These are phyloP conservation scores for Xiphorhynchus elegans DNA, from an alignment of 2,113 vertebrate species.

Conservation along the genomic window DNA sequence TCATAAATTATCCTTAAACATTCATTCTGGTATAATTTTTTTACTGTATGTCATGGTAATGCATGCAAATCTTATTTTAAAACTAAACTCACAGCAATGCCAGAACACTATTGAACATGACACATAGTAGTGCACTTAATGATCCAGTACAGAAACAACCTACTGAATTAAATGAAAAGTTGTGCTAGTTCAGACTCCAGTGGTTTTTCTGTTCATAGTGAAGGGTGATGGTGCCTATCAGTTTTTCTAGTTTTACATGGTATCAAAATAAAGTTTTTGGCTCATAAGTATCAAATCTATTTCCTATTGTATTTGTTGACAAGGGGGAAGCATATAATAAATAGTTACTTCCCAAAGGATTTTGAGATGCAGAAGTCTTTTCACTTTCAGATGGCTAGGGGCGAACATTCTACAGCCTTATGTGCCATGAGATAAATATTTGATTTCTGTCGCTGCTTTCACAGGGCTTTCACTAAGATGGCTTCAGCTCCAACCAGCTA, in stretches of 20 bases:
- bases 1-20: not conserved
- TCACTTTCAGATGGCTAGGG: not conserved
- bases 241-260: not conserved
- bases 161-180: not conserved
- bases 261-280: not conserved
- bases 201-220: not conserved
- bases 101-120: not conserved
- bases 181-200: not conserved
- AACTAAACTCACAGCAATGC: not conserved
- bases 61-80: not conserved
- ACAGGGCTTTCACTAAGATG: constrained; percentile 96
- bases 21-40: not conserved
- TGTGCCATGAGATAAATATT: not conserved
- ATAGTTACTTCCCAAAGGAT: not conserved
- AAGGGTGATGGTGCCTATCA: not conserved
- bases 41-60: not conserved
- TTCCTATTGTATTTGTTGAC: not conserved
- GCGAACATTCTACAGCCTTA: not conserved
- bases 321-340: not conserved
- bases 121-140: not conserved
- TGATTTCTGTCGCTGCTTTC: constrained; percentile 35
- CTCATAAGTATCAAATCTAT: not conserved
- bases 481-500: constrained; percentile 91
- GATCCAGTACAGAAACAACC: not conserved
- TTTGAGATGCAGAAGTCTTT: not conserved